Conservation (phyloP, 2,797 vertebrate species). For the Anguilla anguilla region DNA sequence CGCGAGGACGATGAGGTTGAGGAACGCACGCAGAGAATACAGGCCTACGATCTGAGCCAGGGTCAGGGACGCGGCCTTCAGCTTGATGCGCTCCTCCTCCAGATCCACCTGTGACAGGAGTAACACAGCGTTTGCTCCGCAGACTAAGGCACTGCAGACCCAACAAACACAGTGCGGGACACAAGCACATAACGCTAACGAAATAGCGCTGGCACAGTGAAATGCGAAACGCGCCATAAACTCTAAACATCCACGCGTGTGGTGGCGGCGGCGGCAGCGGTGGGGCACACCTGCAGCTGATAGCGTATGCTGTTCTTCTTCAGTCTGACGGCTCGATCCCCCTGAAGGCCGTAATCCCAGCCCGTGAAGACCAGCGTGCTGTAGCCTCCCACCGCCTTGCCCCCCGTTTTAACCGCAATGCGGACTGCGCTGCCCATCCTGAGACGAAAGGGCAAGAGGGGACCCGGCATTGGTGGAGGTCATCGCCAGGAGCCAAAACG, state of each 20-base stretch:
- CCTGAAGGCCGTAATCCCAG: slow-evolving; percentile 83
- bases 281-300: slow-evolving; percentile 76
- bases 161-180: not conserved
- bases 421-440: slow-evolving; percentile 79
- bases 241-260: not conserved
- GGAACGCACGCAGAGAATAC: slow-evolving; percentile 63
- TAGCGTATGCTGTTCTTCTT: slow-evolving; percentile 81
- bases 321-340: slow-evolving; percentile 66
- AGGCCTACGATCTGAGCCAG: slow-evolving; percentile 60
- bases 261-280: not conserved
- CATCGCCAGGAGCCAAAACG: not conserved
- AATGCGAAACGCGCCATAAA: not conserved
- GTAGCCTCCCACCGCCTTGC: slow-evolving; percentile 73
- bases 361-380: slow-evolving; percentile 79
- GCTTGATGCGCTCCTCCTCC: slow-evolving; percentile 75
- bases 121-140: not conserved
- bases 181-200: not conserved
- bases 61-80: slow-evolving; percentile 66
- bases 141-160: not conserved
- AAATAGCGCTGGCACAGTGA: no score
- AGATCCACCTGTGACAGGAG: slow-evolving; percentile 76
- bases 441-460: not conserved
- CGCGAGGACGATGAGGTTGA: slow-evolving; percentile 64
- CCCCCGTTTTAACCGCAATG: slow-evolving; percentile 74
- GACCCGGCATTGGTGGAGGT: not conserved